phyloP scores from a whole-genome alignment of 2,797 vertebrate species.

The Ctenopoma kingsleyae region DNA sequence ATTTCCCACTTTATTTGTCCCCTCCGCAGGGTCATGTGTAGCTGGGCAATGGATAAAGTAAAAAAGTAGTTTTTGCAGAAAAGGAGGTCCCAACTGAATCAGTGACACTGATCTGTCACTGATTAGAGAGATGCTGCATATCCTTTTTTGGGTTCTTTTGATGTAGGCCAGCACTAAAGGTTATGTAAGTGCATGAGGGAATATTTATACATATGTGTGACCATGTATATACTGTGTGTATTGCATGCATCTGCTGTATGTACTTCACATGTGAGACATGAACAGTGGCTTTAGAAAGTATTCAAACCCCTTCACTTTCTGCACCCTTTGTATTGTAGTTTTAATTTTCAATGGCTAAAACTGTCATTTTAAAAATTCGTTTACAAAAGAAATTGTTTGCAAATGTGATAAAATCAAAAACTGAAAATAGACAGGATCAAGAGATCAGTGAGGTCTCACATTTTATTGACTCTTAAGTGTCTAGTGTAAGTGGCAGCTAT shows the following conservation, averaged over 20 bases:
- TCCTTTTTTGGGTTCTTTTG: background rate
- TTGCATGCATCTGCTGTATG: background rate
- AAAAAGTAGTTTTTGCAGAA: background rate
- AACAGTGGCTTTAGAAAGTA: background rate
- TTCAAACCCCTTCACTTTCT: too few relatives aligned
- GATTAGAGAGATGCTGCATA: background rate
- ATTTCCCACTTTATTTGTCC: slow-evolving; percentile 2
- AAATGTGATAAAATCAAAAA: too few relatives aligned
- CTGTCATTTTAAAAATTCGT: too few relatives aligned
- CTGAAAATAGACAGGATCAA: slow-evolving; percentile 29
- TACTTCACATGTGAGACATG: background rate
- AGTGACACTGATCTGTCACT: slow-evolving; percentile 2
- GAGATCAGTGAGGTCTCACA: slow-evolving; percentile 41
- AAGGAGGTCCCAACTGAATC: background rate
- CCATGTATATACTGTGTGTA: background rate
- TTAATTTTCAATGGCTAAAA: too few relatives aligned
- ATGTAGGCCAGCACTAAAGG: background rate
- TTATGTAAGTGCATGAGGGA: background rate
- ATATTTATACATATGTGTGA: background rate
- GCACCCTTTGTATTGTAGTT: too few relatives aligned
- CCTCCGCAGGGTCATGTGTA: background rate
- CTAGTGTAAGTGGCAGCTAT: slow-evolving; percentile 41
- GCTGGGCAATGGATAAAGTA: background rate
- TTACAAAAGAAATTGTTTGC: too few relatives aligned
- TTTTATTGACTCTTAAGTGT: slow-evolving; percentile 54